phyloP scores from a whole-genome alignment of 2,113 vertebrate species.

The Suncus etruscus region DNA sequence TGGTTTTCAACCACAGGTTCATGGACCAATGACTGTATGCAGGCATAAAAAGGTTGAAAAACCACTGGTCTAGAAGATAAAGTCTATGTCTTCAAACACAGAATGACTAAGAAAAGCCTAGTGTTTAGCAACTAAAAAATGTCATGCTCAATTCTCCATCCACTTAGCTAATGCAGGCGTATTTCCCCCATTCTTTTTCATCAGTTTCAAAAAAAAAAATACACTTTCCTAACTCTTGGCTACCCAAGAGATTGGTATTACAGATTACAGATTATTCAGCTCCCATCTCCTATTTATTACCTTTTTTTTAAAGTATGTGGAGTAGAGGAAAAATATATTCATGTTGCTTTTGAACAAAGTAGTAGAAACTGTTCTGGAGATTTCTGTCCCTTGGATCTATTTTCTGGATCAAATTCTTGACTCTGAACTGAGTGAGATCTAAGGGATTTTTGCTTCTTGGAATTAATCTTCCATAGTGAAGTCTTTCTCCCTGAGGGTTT shows the following conservation, averaged over 20 bases:
- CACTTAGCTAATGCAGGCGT: neutral
- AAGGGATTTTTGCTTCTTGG: neutral
- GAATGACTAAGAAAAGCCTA: slow-evolving; percentile 24
- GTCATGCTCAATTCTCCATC: slow-evolving; percentile 2
- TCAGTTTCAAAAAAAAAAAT: slow-evolving; percentile 13
- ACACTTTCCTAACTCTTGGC: neutral
- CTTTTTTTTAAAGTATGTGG: neutral
- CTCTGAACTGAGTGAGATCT: neutral
- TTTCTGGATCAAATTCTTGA: neutral
- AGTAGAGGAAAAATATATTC: neutral
- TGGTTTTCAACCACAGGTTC: no score
- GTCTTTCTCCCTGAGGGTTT: neutral
- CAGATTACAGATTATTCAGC: neutral
- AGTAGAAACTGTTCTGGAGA: neutral
- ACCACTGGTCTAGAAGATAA: slow-evolving; percentile 5
- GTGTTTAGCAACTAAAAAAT: slow-evolving; percentile 25
- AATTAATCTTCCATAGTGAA: neutral
- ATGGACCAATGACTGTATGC: no score
- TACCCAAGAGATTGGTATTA: neutral
- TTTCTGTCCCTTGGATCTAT: neutral
- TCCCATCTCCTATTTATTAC: neutral
- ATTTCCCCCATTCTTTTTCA: neutral
- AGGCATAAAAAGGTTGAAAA: no score
- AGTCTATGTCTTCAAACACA: slow-evolving; percentile 29
- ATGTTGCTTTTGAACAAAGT: neutral